Percentiles rank a stretch among this genome's conserved stretches.
phyloP scores from a whole-genome alignment of 2,797 vertebrate species.

The Pseudochirops corinnae region DNA sequence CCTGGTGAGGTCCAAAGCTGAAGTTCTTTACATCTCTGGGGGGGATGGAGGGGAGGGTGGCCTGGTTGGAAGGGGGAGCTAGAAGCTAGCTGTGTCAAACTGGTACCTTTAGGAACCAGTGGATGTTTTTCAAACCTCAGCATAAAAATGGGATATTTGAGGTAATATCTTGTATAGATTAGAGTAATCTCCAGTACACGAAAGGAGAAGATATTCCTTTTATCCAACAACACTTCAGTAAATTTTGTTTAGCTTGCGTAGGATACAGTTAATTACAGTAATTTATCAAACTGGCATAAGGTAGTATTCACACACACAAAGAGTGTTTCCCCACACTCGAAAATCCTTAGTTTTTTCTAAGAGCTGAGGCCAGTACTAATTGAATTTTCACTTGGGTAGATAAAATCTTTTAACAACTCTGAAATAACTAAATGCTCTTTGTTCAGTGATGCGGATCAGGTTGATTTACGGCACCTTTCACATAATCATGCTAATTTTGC shows the following conservation, averaged over 20 bases:
- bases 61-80: neutral
- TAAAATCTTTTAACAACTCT: slow-evolving; percentile 89
- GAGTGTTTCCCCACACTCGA: slow-evolving; percentile 82
- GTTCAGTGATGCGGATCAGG: slow-evolving; percentile 85
- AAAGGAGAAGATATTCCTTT: slow-evolving; percentile 78
- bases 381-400: slow-evolving; percentile 90
- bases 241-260: slow-evolving; percentile 89
- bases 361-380: slow-evolving; percentile 84
- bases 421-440: slow-evolving; percentile 87
- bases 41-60: neutral
- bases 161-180: slow-evolving; percentile 69
- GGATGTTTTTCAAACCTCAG: slow-evolving; percentile 62
- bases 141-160: slow-evolving; percentile 65
- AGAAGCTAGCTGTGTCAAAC: slow-evolving; percentile 34
- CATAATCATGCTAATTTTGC: slow-evolving; percentile 88
- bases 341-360: slow-evolving; percentile 85
- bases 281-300: slow-evolving; percentile 92
- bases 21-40: slow-evolving; percentile 50
- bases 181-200: slow-evolving; percentile 74
- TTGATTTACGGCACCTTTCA: slow-evolving; percentile 89
- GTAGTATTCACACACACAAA: slow-evolving; percentile 85
- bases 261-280: slow-evolving; percentile 91
- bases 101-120: slow-evolving; percentile 16
- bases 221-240: slow-evolving; percentile 86
- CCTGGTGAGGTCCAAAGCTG: slow-evolving; percentile 53